These are phyloP conservation scores for Epinotia brunnichana DNA, from an alignment of 2,888 invertebrate genomes.

Conservation along the genomic window DNA sequence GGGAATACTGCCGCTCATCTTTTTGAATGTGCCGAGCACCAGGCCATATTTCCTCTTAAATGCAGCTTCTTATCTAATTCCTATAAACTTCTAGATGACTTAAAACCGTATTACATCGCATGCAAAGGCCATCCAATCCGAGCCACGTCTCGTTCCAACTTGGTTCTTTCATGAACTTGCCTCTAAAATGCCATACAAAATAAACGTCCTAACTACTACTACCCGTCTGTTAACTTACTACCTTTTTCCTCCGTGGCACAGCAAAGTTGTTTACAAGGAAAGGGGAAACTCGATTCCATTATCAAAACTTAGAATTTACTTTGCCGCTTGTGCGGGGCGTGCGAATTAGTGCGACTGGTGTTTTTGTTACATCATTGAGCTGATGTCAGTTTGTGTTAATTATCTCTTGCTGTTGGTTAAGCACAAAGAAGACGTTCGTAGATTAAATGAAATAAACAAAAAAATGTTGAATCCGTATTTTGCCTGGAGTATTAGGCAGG, in stretches of 20 bases:
- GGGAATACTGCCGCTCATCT: too few species aligned
- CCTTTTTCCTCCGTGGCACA: neutral
- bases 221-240: neutral
- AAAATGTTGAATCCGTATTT: too few species aligned
- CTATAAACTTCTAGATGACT: neutral
- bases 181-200: neutral
- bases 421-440: too few species aligned
- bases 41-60: neutral
- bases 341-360: slow-evolving; percentile 2
- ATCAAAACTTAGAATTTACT: slow-evolving; percentile 21
- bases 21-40: too few species aligned
- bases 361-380: neutral
- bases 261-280: slow-evolving; percentile 16
- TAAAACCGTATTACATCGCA: neutral
- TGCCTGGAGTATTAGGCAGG: too few species aligned
- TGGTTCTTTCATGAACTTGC: slow-evolving; percentile 11
- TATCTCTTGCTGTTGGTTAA: too few species aligned
- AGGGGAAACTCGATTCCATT: slow-evolving; percentile 19
- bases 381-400: slow-evolving; percentile 2
- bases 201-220: neutral
- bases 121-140: neutral
- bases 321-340: slow-evolving; percentile 7
- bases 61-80: neutral
- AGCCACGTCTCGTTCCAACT: slow-evolving; percentile 16
- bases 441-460: too few species aligned